Evolutionary conservation across 2,797 vertebrate genomes (phyloP).

Genomic region (Percopsis omiscomaycus): DNA sequence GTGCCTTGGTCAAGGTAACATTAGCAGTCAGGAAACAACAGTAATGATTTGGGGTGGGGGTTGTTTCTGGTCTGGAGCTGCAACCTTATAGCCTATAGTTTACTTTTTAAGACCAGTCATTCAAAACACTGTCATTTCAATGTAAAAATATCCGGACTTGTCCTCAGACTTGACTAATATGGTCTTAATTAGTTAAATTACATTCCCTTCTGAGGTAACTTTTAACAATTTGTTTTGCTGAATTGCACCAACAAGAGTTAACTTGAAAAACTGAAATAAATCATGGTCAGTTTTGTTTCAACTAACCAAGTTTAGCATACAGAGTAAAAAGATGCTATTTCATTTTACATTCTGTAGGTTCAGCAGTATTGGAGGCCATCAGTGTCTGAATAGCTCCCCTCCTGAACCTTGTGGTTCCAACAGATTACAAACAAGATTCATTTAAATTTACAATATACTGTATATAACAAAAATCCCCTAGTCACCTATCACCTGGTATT

Average conservation of each 20-base stretch:
- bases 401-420: slow-evolving; percentile 11
- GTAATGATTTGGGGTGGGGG: no score
- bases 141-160: not conserved
- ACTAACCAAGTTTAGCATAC: slow-evolving; percentile 5
- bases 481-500: no score
- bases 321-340: slow-evolving; percentile 35
- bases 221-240: not conserved
- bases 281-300: no score
- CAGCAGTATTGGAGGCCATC: slow-evolving; percentile 37
- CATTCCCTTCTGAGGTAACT: slow-evolving; percentile 4
- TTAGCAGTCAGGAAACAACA: no score
- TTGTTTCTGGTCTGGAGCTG: no score
- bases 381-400: slow-evolving; percentile 28
- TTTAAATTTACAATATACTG: slow-evolving; percentile 11
- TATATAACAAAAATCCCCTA: no score
- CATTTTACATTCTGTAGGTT: slow-evolving; percentile 45
- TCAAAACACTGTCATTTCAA: no score
- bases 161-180: not conserved
- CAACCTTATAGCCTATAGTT: no score
- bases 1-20: no score
- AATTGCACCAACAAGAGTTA: no score
- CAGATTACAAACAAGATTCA: slow-evolving; percentile 35
- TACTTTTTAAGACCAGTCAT: no score
- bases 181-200: slow-evolving; percentile 1
- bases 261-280: no score